Conservation (phyloP, 1,140 invertebrate genomes). For the Aleiodes sp. region DNA sequence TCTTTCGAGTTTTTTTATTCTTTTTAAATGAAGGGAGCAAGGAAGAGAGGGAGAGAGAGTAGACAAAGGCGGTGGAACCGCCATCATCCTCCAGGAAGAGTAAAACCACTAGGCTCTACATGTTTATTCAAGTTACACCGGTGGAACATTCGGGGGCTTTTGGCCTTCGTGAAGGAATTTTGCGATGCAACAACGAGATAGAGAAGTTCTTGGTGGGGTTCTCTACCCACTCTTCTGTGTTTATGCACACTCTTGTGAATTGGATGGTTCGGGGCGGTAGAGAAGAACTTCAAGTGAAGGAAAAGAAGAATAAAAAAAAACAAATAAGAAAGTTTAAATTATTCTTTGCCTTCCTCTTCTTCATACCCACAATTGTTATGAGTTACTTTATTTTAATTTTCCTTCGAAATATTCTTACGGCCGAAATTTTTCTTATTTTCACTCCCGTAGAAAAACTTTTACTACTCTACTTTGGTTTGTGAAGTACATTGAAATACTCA, state of each 20-base stretch:
- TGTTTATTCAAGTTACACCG: constrained; percentile 5
- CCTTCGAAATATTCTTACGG: neutral
- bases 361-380: neutral
- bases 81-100: constrained; percentile 30
- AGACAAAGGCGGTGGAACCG: constrained; percentile 23
- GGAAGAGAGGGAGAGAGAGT: no score
- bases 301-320: no score
- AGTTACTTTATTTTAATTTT: constrained; percentile 1
- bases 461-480: neutral
- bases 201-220: neutral
- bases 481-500: constrained; percentile 22
- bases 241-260: neutral
- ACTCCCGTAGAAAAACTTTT: neutral
- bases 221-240: no score
- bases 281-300: neutral
- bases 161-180: constrained; percentile 53
- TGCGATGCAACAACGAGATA: constrained; percentile 49
- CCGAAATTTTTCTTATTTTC: neutral
- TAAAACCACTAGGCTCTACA: neutral
- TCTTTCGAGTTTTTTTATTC: neutral
- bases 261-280: neutral
- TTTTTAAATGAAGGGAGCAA: constrained; percentile 13
- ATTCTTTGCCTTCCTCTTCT: neutral
- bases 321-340: constrained; percentile 8
- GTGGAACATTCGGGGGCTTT: constrained; percentile 16